A percentile compares a stretch with the other conserved stretches of the same genome.
Evolutionary conservation across 2,113 vertebrate genomes (phyloP).

Genomic region (Chaetorhynchus papuensis): DNA sequence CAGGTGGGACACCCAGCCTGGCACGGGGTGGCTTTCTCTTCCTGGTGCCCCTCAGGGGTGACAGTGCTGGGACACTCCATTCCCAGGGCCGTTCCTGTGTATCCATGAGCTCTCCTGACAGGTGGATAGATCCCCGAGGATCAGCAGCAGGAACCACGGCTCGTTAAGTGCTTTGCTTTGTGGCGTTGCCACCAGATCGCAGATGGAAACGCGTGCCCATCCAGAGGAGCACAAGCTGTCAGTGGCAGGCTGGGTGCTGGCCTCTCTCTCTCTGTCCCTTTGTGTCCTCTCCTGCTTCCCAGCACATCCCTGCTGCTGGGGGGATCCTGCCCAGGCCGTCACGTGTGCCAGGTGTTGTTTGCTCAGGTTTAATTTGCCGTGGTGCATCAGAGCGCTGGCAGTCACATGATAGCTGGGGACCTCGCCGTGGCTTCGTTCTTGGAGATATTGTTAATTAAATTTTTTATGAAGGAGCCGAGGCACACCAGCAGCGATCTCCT

Average conservation of each 20-base stretch:
- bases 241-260: neutral
- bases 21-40: neutral
- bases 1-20: neutral
- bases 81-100: neutral
- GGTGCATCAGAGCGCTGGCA: neutral
- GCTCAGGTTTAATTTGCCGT: slow-evolving; percentile 54
- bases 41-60: neutral
- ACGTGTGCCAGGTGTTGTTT: slow-evolving; percentile 29
- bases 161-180: neutral
- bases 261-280: neutral
- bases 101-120: neutral
- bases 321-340: neutral
- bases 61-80: neutral
- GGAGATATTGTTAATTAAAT: slow-evolving; percentile 72
- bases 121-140: accelerated
- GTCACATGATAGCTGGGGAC: slow-evolving; percentile 57
- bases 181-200: accelerated
- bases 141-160: accelerated
- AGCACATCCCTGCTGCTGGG: neutral
- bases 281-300: neutral
- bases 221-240: neutral
- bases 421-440: slow-evolving; percentile 43
- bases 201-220: accelerated
- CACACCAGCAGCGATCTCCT: slow-evolving; percentile 59
- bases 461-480: slow-evolving; percentile 67